These are phyloP conservation scores for Callinectes sapidus DNA, from an alignment of 2,888 invertebrate species.

Conservation along the genomic window DNA sequence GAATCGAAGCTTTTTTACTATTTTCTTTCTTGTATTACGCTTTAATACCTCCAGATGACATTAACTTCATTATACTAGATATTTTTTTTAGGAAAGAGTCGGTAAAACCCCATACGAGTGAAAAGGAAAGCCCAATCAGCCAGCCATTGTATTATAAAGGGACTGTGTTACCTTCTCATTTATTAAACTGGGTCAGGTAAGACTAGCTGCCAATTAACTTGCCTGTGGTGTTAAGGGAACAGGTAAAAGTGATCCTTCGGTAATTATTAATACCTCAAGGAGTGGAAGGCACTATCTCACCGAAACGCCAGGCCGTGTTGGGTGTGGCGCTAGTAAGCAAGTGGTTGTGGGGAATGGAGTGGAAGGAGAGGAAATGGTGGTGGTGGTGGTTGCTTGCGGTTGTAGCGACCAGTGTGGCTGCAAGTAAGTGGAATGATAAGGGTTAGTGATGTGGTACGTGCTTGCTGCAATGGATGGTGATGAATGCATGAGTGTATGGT, in stretches of 20 bases:
- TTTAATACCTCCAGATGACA: neutral
- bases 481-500: neutral
- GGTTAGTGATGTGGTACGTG: neutral
- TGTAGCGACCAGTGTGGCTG: neutral
- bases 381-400: neutral
- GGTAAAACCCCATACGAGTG: neutral
- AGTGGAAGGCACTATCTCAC: neutral
- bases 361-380: neutral
- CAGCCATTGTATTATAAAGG: neutral
- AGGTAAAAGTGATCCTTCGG: neutral
- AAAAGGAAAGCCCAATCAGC: neutral
- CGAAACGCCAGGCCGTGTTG: neutral
- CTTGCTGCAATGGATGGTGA: neutral
- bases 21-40: neutral
- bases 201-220: neutral
- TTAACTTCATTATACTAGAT: neutral
- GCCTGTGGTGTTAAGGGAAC: neutral
- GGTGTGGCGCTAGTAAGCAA: neutral
- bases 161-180: neutral
- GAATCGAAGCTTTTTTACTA: no score
- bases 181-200: neutral
- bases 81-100: neutral
- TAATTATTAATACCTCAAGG: neutral
- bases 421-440: neutral
- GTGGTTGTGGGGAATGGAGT: neutral